Evolutionary conservation across 92 coral and sea anemone species (phyloP), one percentile per base, ranked within the genome.

Genomic region (Umimayanthus chanpuru): DNA sequence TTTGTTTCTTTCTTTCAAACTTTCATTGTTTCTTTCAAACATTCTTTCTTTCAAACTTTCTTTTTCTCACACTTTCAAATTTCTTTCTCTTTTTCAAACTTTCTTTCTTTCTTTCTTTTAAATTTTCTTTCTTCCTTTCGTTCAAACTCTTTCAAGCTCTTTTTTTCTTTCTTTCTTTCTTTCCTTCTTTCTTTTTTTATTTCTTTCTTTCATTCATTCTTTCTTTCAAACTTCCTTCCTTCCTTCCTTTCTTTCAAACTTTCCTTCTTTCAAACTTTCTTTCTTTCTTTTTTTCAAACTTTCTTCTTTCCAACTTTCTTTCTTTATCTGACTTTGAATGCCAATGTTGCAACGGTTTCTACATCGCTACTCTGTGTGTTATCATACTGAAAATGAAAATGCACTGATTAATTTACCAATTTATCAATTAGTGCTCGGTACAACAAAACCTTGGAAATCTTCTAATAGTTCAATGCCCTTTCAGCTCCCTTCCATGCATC

Each of bases 401-500:
- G 64, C 18, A 55, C 64, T 8, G 0, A 11, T 55, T 55, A 11
- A 16, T 55, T 55, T 8, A 7, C 14, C 16, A 55, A 8, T 23
- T 68, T 32, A 2, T 32, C 36, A 32, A 32, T 6, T 16, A 28
- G 32, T 68, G n/a, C 25, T 49, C 0, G 20, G 36, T 29, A 58
- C 29, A 29, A n/a, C 23, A 4, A 61, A 29, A 15, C 32, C 9
- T 28, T 47, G 20, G 16, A 44, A 1, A 20, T 23, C 12, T 40
- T 47, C 29, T 32, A 44, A 21, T 15, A 56, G 4, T 15, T 66
- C 26, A 25, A 11, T n/a, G 36, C 43, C 77, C 2, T 85, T 20
- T 18, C 82, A 97, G 99, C 94, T 95, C 85, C 99, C 99, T 12
- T 92, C 93, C 66, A 94, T 91, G 87, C 96, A 97, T 88, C 91